Conservation (phyloP, 2,797 vertebrate genomes). For the Tragopan temminckii region DNA sequence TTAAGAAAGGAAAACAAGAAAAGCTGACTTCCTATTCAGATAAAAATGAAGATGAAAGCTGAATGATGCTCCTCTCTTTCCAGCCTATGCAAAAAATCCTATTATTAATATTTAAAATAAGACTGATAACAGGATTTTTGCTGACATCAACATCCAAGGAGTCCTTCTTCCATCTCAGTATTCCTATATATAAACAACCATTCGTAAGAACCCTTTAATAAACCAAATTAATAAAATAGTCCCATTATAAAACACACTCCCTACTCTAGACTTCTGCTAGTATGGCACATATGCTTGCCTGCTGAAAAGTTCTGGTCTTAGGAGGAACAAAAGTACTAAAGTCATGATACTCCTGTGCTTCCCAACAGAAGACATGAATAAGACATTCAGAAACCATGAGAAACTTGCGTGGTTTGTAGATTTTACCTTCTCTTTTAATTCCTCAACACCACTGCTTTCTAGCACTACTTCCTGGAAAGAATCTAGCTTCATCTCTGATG, state of each 20-base stretch:
- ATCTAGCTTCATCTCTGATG: slow-evolving; percentile 92
- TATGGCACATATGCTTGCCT: background rate
- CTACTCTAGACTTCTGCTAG: background rate
- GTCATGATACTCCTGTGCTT: background rate
- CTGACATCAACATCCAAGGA: background rate
- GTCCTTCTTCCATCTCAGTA: background rate
- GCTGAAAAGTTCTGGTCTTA: background rate
- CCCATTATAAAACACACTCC: background rate
- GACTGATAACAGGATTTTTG: background rate
- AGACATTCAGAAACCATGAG: background rate
- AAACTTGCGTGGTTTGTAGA: background rate
- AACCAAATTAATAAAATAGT: background rate
- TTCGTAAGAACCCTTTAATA: background rate
- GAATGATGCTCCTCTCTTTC: background rate
- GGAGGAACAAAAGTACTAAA: background rate
- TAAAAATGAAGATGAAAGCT: background rate
- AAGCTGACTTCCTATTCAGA: background rate
- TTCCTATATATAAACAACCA: background rate
- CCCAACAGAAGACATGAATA: background rate
- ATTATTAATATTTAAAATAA: too few species aligned
- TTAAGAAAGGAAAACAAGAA: background rate
- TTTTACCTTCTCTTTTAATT: slow-evolving; percentile 93
- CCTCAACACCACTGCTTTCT: slow-evolving; percentile 96
- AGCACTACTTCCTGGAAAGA: slow-evolving; percentile 95
- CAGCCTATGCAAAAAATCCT: background rate